A percentile compares a stretch with the other conserved stretches of the same genome.
phyloP scores from a whole-genome alignment of 2,797 vertebrate genomes.

The Presbytis comata region DNA sequence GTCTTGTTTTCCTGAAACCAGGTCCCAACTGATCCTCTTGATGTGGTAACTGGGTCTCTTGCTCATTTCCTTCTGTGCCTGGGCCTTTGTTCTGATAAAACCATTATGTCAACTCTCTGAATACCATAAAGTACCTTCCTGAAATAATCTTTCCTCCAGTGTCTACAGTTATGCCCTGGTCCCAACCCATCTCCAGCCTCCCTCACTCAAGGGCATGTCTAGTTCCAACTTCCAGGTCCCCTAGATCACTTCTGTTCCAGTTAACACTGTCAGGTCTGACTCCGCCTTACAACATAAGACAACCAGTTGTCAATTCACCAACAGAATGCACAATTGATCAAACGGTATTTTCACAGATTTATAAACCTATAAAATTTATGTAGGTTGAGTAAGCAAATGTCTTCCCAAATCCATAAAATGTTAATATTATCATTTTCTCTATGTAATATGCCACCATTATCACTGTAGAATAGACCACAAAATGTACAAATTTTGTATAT shows the following conservation, averaged over 20 bases:
- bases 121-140: neutral
- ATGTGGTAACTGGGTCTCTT: conserved; percentile 4
- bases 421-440: conserved; percentile 6
- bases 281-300: neutral
- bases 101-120: neutral
- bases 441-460: neutral
- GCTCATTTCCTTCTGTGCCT: neutral
- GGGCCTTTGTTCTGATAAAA: conserved; percentile 16
- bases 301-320: neutral
- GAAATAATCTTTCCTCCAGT: neutral
- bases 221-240: neutral
- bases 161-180: neutral
- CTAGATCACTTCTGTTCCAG: neutral
- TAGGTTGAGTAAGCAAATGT: neutral
- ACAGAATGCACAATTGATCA: neutral
- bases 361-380: neutral
- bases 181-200: neutral
- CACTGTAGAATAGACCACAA: neutral
- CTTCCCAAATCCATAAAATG: neutral
- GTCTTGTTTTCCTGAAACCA: conserved; percentile 58
- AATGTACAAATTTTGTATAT: neutral
- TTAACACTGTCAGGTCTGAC: neutral
- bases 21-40: neutral
- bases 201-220: neutral
- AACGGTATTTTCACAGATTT: neutral